Percentiles rank a stretch among this genome's conserved stretches.
Evolutionary conservation across 2,888 invertebrate genomes (phyloP).

Genomic region (Cataglyphis cursor): DNA sequence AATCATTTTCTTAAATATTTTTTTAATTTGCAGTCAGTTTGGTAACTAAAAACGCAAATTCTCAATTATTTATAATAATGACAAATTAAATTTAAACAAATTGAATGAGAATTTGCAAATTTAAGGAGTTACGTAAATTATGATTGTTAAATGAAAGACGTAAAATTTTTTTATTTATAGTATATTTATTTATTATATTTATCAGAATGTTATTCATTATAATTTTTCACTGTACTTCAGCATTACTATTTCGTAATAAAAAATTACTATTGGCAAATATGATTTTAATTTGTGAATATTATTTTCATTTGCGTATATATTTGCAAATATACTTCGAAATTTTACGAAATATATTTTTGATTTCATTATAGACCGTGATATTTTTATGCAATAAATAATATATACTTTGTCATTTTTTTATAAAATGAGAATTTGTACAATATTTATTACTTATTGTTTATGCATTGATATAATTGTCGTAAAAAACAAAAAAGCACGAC

Average conservation of each 20-base stretch:
- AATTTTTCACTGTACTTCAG: neutral
- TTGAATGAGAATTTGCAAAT: neutral
- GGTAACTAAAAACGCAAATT: neutral
- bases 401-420: neutral
- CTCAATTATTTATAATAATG: conserved; percentile 19
- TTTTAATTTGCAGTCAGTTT: conserved; percentile 29
- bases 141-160: neutral
- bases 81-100: neutral
- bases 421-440: neutral
- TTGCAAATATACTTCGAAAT: neutral
- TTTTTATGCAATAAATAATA: neutral
- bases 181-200: neutral
- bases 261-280: neutral
- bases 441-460: neutral
- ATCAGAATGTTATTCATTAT: neutral
- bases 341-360: neutral
- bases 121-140: neutral
- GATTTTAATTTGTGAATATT: conserved; percentile 1
- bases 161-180: neutral
- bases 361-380: neutral
- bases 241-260: neutral
- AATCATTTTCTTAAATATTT: neutral
- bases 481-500: neutral
- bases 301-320: neutral
- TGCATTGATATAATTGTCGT: neutral